These are phyloP conservation scores for Drosophila ercepeae DNA, from an alignment of 1,140 invertebrate species.

Conservation along the genomic window DNA sequence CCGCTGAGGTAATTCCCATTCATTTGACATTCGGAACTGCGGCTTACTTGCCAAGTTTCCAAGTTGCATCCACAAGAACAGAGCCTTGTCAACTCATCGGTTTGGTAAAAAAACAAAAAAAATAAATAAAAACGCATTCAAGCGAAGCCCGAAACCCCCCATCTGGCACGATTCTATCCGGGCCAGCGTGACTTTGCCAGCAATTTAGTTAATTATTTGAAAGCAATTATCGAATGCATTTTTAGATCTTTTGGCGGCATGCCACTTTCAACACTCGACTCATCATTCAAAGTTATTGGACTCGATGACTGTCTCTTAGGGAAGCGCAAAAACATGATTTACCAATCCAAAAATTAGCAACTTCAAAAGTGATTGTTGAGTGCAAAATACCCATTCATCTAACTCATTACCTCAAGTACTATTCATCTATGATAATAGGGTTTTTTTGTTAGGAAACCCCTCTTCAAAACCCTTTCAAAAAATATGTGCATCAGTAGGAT, in stretches of 20 bases:
- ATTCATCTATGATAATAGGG: not conserved
- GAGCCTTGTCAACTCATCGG: constrained; percentile 47
- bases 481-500: too few species aligned
- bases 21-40: constrained; percentile 59
- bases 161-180: constrained; percentile 54
- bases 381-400: not conserved
- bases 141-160: constrained; percentile 17
- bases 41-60: constrained; percentile 4
- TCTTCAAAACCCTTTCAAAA: too few species aligned
- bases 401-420: not conserved
- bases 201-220: constrained; percentile 69
- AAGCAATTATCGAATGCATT: constrained; percentile 63
- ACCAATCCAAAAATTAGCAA: constrained; percentile 16
- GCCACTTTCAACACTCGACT: constrained; percentile 55
- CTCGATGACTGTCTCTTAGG: constrained; percentile 17
- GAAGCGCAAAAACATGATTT: constrained; percentile 13
- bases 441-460: not conserved
- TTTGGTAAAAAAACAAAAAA: not conserved
- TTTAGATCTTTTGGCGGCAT: constrained; percentile 21
- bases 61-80: constrained; percentile 29
- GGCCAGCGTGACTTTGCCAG: constrained; percentile 34
- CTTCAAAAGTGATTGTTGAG: not conserved
- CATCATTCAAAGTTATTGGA: constrained; percentile 25
- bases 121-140: constrained; percentile 21
- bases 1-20: constrained; percentile 52